Base-by-base conservation (phyloP, 2,888 invertebrate genomes). In the Branchipolynoe longqiensis region DNA sequence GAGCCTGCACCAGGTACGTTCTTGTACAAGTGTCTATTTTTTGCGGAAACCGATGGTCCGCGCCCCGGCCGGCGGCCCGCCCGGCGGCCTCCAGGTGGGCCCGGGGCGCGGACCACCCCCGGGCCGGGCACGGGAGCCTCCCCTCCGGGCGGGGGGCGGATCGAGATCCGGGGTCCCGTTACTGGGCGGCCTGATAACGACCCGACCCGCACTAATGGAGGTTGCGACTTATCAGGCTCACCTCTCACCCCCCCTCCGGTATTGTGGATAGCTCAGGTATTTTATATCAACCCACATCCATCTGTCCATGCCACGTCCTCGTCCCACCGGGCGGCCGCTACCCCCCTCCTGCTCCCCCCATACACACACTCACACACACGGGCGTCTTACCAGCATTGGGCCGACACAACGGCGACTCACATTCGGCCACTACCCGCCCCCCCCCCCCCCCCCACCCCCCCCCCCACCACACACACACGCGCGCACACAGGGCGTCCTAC, bases 81-180 rank as follows among this genome's bases (percentile, higher is more conserved):
- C 69, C 69, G 12, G 36, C 8, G 58, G 22, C 69, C 69, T 33
- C 8, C 8, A 69, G 69, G 69, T 36, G 36, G 69, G 62, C n/a
- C n/a, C n/a, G n/a, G n/a, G n/a, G n/a, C n/a, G 48, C 36, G 69
- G 69, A n/a, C 69, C 69, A 31, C 64, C 33, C 69, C 69, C 36
- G 12, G 38, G 18, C 33, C n/a, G 69, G 69, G 36, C 33, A 22
- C 33, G 36, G 25, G 38, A n/a, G 22, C 69, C 69, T 12, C 69
- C 69, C 69, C 69, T 69, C 69, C 36, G 36, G 36, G 69, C 36
- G 38, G 69, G 69, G 6, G 2, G n/a, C 36, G 36, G 36, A 14
- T 22, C 36, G 69, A 33, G 28, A 62, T n/a, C 36, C 69, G 33
- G 69, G 69, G 38, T 69, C 69, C 69, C 14, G 36, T 69, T 69